Conservation (phyloP, 92 coral and sea anemone species). For the Siderastrea siderea region DNA sequence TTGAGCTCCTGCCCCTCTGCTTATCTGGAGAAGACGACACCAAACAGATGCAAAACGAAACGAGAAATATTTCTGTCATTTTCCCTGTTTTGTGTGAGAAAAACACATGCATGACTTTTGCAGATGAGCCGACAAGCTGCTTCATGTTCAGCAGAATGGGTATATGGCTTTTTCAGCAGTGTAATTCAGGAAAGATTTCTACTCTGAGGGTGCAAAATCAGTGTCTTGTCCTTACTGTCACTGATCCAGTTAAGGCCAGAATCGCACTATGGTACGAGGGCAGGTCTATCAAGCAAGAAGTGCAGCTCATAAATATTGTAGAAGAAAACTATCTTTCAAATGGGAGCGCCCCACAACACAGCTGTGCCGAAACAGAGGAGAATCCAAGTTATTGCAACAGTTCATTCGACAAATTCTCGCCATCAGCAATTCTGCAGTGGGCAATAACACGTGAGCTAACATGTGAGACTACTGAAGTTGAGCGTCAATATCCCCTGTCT, state of each 20-base stretch:
- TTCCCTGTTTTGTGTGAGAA: not conserved
- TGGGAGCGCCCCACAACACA: not conserved
- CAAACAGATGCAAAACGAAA: too few relatives aligned
- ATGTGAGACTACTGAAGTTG: not conserved
- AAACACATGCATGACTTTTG: not conserved
- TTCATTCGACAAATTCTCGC: not conserved
- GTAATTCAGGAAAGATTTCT: not conserved
- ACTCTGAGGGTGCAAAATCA: not conserved
- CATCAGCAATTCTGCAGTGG: not conserved
- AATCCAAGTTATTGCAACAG: not conserved
- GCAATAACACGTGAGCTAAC: not conserved
- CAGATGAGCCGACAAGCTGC: not conserved
- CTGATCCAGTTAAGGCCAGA: conserved; percentile 7
- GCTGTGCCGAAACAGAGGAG: not conserved
- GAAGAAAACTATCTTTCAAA: too few relatives aligned
- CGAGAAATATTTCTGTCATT: not conserved
- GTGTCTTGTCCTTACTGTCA: not conserved
- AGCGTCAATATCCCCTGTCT: not conserved
- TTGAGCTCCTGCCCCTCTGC: conserved; percentile 28
- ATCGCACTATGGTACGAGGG: not conserved
- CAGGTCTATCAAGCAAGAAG: not conserved
- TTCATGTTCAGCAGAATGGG: conserved; percentile 8
- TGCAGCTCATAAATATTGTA: not conserved
- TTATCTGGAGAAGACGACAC: not conserved
- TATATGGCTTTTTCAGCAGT: not conserved